Evolutionary conservation across 2,888 invertebrate genomes (phyloP).

Genomic region (Drosophila nr. fundita): DNA sequence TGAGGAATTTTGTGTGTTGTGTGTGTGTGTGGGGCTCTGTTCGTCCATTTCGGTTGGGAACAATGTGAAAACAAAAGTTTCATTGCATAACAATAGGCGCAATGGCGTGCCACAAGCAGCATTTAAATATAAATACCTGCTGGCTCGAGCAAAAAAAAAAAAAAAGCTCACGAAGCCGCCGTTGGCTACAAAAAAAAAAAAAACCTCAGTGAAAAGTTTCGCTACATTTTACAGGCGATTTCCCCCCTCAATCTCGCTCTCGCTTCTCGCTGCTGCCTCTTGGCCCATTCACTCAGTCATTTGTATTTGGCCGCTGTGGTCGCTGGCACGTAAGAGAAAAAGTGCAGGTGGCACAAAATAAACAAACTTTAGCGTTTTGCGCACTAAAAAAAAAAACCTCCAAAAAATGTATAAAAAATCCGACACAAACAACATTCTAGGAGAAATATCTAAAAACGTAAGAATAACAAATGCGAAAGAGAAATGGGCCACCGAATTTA

Average conservation of each 20-base stretch:
- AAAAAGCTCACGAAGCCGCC: slow-evolving; percentile 47
- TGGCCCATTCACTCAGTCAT: slow-evolving; percentile 1
- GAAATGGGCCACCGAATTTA: slow-evolving; percentile 56
- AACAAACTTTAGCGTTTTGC: slow-evolving; percentile 75
- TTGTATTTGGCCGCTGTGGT: slow-evolving; percentile 34
- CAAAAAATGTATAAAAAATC: neutral
- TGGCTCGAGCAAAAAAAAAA: slow-evolving; percentile 63
- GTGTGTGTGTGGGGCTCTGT: neutral
- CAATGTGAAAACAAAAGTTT: slow-evolving; percentile 69
- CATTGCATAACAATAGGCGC: slow-evolving; percentile 80
- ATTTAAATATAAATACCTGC: slow-evolving; percentile 79
- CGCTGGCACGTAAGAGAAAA: slow-evolving; percentile 72
- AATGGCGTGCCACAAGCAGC: slow-evolving; percentile 74
- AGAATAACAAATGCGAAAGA: slow-evolving; percentile 70
- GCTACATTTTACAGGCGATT: slow-evolving; percentile 66
- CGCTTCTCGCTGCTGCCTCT: neutral
- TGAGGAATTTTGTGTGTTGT: slow-evolving; percentile 1
- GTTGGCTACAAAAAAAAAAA: slow-evolving; percentile 51
- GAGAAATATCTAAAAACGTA: slow-evolving; percentile 70
- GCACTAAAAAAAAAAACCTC: slow-evolving; percentile 18
- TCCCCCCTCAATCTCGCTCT: slow-evolving; percentile 14
- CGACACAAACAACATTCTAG: slow-evolving; percentile 21
- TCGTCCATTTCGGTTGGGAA: slow-evolving; percentile 21
- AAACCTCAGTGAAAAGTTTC: slow-evolving; percentile 62
- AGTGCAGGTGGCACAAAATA: slow-evolving; percentile 74